A percentile compares a stretch with the other conserved stretches of the same genome.
Conservation (phyloP, 2,113 vertebrate species). For the Larimichthys crocea region DNA sequence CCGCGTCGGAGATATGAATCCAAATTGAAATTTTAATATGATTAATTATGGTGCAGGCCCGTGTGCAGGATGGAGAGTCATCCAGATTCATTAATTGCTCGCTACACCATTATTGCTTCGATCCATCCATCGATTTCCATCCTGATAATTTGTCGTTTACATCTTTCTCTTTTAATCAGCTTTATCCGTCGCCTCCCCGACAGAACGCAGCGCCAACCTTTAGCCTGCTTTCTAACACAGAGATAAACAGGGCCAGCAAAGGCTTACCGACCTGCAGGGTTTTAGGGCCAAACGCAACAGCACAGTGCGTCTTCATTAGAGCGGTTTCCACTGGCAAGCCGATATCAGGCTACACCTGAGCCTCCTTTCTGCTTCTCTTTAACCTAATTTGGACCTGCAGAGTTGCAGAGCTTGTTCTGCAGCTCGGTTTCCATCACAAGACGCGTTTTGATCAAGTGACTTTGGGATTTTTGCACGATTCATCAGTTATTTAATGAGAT, state of each 20-base stretch:
- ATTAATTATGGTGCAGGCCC: conserved; percentile 11
- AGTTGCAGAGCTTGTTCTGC: neutral
- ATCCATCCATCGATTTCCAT: neutral
- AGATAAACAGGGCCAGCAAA: conserved; percentile 16
- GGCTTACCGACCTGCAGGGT: conserved; percentile 16
- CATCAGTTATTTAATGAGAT: neutral
- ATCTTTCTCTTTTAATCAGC: conserved; percentile 10
- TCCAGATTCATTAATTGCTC: conserved; percentile 12
- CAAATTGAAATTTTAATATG: conserved; percentile 2
- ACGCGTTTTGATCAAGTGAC: neutral
- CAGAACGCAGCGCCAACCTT: conserved; percentile 17
- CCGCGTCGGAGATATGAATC: neutral
- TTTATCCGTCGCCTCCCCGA: neutral
- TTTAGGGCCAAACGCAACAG: conserved; percentile 3
- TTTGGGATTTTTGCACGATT: neutral
- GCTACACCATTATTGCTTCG: neutral
- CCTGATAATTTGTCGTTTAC: neutral
- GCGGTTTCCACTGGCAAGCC: neutral
- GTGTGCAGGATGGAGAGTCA: neutral
- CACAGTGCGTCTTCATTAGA: conserved; percentile 17
- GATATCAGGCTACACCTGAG: conserved; percentile 9
- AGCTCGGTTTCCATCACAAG: neutral
- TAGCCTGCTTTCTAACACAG: conserved; percentile 17
- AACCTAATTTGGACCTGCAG: neutral
- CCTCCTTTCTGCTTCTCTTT: neutral